Conservation (phyloP, 2,888 invertebrate genomes). For the Bembecia ichneumoniformis region DNA sequence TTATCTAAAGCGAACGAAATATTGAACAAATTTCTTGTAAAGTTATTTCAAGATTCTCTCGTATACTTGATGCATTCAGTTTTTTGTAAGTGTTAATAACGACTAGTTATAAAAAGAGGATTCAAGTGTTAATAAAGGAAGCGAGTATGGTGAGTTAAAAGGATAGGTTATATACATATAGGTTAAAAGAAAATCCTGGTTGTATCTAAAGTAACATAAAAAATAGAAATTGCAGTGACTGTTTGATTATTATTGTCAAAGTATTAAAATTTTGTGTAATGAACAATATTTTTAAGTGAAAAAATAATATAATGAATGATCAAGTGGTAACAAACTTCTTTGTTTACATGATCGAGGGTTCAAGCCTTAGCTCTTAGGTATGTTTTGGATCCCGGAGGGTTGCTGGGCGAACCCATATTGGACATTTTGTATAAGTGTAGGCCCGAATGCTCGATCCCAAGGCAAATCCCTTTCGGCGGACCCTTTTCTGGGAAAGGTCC, state of each 20-base stretch:
- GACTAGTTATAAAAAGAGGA: background rate
- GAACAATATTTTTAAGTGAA: background rate
- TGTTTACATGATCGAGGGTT: slow-evolving; percentile 44
- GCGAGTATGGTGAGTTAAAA: too few relatives aligned
- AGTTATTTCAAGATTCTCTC: too few relatives aligned
- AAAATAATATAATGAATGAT: slow-evolving; percentile 17
- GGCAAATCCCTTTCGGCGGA: slow-evolving; percentile 68
- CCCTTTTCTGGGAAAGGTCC: slow-evolving; percentile 64
- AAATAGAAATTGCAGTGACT: too few relatives aligned
- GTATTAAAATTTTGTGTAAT: too few relatives aligned
- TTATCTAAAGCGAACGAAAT: too few relatives aligned
- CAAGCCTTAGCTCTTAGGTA: slow-evolving; percentile 43
- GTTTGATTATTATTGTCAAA: too few relatives aligned
- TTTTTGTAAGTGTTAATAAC: background rate
- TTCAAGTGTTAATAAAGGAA: too few relatives aligned
- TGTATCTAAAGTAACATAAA: too few relatives aligned
- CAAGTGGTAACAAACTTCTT: slow-evolving; percentile 59
- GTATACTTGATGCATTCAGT: background rate
- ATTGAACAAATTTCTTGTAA: too few relatives aligned
- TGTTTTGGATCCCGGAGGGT: slow-evolving; percentile 46
- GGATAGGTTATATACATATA: too few relatives aligned
- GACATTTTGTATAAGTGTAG: slow-evolving; percentile 72
- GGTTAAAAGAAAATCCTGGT: too few relatives aligned
- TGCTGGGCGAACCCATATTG: slow-evolving; percentile 53
- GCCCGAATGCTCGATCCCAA: slow-evolving; percentile 57